Percentiles rank a stretch among this genome's conserved stretches.
phyloP scores from a whole-genome alignment of 2,888 invertebrate species.

The Eristalis pertinax region DNA sequence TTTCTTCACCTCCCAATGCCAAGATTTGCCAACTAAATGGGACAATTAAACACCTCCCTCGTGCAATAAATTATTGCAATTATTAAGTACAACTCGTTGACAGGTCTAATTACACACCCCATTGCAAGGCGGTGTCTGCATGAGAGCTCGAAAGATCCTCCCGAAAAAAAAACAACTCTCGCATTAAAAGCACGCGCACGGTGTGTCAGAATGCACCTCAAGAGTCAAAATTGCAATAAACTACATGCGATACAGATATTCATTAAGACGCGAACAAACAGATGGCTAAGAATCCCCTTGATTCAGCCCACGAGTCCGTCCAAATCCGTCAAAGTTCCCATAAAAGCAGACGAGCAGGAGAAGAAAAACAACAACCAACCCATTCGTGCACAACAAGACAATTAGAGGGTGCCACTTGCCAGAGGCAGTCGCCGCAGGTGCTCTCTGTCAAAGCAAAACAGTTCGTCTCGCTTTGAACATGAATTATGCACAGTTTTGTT shows the following conservation, averaged over 20 bases:
- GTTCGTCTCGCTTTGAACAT: neutral
- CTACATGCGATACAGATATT: too few relatives aligned
- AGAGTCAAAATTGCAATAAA: too few relatives aligned
- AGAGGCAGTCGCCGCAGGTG: conserved; percentile 29
- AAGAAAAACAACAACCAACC: too few relatives aligned
- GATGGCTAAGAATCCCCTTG: too few relatives aligned
- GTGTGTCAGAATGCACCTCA: too few relatives aligned
- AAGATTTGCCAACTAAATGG: neutral
- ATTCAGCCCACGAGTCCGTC: neutral
- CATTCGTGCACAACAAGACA: conserved; percentile 16
- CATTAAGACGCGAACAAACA: too few relatives aligned
- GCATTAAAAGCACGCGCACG: too few relatives aligned
- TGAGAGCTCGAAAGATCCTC: neutral
- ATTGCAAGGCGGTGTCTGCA: neutral
- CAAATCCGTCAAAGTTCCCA: conserved; percentile 23
- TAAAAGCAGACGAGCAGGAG: conserved; percentile 1
- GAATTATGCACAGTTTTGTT: conserved; percentile 70
- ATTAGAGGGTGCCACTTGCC: neutral
- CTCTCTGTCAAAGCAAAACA: conserved; percentile 12
- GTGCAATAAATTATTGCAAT: neutral
- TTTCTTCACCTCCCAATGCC: neutral
- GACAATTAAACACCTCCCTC: neutral
- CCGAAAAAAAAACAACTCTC: neutral
- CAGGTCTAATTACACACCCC: neutral
- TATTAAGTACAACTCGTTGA: neutral